Percentiles rank a stretch among this genome's conserved stretches.
Evolutionary conservation across 1,140 invertebrate species (phyloP).

Genomic region (Zaprionus ornatus): DNA sequence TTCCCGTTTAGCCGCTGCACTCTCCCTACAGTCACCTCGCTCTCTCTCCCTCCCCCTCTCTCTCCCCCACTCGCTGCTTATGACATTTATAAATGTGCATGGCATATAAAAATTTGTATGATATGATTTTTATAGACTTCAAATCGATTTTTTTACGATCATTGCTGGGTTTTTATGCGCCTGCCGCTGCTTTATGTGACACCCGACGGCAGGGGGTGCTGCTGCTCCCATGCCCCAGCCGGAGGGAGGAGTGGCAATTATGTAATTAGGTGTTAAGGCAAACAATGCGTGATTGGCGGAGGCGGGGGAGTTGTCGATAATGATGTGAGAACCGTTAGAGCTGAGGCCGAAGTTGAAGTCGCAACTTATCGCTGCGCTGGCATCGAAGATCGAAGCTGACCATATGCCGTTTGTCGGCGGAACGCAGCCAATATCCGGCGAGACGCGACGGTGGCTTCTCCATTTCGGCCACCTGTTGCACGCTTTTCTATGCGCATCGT

Average conservation of each 20-base stretch:
- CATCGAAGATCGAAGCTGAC: slow-evolving; percentile 35
- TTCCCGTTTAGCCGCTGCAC: slow-evolving; percentile 8
- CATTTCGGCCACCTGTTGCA: slow-evolving; percentile 59
- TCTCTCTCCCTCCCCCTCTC: neutral
- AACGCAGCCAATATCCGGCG: slow-evolving; percentile 28
- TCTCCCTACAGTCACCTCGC: no score
- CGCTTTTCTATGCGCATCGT: slow-evolving; percentile 65
- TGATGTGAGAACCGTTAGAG: slow-evolving; percentile 43
- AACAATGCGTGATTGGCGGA: slow-evolving; percentile 28
- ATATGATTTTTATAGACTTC: slow-evolving; percentile 81
- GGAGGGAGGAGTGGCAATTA: slow-evolving; percentile 48
- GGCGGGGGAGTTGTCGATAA: neutral
- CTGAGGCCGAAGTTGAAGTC: neutral
- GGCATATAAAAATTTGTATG: slow-evolving; percentile 79
- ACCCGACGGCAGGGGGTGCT: slow-evolving; percentile 29
- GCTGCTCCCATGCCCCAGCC: neutral
- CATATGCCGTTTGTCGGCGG: slow-evolving; percentile 38
- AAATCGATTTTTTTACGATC: slow-evolving; percentile 80
- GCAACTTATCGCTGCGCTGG: slow-evolving; percentile 50
- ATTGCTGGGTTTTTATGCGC: slow-evolving; percentile 72
- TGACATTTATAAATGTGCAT: slow-evolving; percentile 44
- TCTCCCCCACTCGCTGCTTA: neutral
- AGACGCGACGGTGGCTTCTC: neutral
- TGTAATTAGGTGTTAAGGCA: slow-evolving; percentile 74
- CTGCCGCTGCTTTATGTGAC: slow-evolving; percentile 71